These are phyloP conservation scores for Chlorodrepanis virens DNA, from an alignment of 2,113 vertebrate genomes.

Conservation along the genomic window DNA sequence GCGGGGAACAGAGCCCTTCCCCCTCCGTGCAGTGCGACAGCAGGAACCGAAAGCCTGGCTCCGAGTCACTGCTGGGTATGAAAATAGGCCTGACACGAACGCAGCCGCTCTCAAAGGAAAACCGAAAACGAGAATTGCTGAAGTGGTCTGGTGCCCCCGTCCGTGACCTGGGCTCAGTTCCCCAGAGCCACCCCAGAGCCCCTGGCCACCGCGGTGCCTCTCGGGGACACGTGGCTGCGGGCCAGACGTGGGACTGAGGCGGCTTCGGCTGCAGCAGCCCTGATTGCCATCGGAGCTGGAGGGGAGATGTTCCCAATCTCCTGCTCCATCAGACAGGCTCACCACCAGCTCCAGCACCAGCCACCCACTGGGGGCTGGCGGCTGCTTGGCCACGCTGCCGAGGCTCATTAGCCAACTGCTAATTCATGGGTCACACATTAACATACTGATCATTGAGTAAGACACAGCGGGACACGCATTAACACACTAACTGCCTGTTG, in stretches of 20 bases:
- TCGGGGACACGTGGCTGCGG: background rate
- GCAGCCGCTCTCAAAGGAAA: slow-evolving; percentile 70
- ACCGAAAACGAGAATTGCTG: slow-evolving; percentile 69
- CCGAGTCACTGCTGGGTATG: slow-evolving; percentile 43
- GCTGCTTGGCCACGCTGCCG: background rate
- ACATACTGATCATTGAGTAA: background rate
- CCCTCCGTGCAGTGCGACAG: slow-evolving; percentile 3
- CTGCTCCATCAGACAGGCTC: background rate
- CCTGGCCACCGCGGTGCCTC: background rate
- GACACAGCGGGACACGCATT: slow-evolving; percentile 40
- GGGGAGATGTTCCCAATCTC: background rate
- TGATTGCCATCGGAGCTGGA: rapidly evolving
- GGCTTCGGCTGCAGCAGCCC: background rate
- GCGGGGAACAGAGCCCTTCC: background rate
- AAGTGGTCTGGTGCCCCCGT: slow-evolving; percentile 38
- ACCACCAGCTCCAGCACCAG: background rate
- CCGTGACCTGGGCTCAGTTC: slow-evolving; percentile 61
- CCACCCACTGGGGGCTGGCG: background rate
- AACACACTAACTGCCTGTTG: background rate
- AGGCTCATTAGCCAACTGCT: slow-evolving; percentile 4
- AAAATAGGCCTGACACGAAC: slow-evolving; percentile 61
- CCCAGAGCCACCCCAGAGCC: slow-evolving; percentile 4
- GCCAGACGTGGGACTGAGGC: background rate
- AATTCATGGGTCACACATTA: slow-evolving; percentile 16
- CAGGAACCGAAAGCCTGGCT: slow-evolving; percentile 74